Evolutionary conservation across 2,113 vertebrate species (phyloP), one percentile per base, ranked within the genome.

Genomic region (Geothlypis trichas): DNA sequence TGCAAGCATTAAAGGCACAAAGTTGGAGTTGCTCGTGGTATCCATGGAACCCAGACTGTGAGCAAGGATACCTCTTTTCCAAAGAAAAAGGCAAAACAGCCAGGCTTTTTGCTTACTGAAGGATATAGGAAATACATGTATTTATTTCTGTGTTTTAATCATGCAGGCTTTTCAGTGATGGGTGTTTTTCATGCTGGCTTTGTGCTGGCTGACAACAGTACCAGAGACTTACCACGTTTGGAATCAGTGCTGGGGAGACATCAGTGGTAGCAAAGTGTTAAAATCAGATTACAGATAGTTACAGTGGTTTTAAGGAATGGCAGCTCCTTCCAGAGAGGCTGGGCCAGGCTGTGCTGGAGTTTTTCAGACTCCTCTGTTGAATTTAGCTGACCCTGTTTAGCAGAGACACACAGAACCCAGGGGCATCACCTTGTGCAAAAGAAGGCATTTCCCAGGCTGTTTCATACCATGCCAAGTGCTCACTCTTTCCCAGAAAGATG

Each of bases 1-100:
- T 97, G 95, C 94, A 93, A 95, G 94, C 96, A 96, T 97, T 95
- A 97, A 97, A 97, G 91, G 89, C 95, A 93, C 93, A 91, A 97
- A 96, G 91, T 97, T 96, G 77, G 84, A 95, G 95, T 65, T 95
- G 93, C 77, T 95, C 3, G 1, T 94, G 95, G 94, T 96, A 96
- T 97, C 95, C 93, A 95, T 95, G 93, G 96, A 96, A 89, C 68
- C 96, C 94, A 92, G 88, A 86, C 41, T 65, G 52, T 3, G 6
- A 87, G 77, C 77, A 87, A 89, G 84, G 81, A 91, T 89, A 84
- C 62, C 69, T 54, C 44, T 89, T 84, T 49, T 49, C 77, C 55
- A 76, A 62, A 76, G 62, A 42, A 88, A 87, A 85, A 95, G n/a
- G 52, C 51, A 93, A 46, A 90, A 5, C 52, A 82, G 44, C 13